phyloP scores from a whole-genome alignment of 2,888 invertebrate species.

The Adelognathus sp. region DNA sequence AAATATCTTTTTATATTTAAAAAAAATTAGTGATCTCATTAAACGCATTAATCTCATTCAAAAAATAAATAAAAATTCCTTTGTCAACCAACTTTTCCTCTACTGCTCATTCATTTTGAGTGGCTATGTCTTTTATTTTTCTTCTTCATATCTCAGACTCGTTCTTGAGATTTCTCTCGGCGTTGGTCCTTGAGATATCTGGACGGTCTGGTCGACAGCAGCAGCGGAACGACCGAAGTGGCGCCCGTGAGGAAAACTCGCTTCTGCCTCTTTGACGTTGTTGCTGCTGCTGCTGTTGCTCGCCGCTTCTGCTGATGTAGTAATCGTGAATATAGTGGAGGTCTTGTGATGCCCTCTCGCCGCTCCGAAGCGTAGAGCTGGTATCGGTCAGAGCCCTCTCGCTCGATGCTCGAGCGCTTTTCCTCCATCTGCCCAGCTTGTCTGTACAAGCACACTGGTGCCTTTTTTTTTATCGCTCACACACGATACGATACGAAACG shows the following conservation, averaged over 20 bases:
- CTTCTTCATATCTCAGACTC: too few species aligned
- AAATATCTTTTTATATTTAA: constrained; percentile 22
- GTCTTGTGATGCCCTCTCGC: constrained; percentile 46
- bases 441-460: not conserved
- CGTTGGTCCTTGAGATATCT: constrained; percentile 16
- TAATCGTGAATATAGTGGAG: constrained; percentile 43
- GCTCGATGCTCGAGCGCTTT: not conserved
- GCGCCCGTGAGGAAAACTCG: constrained; percentile 28
- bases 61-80: too few species aligned
- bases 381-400: constrained; percentile 73
- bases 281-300: not conserved
- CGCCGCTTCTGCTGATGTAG: constrained; percentile 15
- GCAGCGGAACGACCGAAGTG: constrained; percentile 23
- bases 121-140: too few species aligned
- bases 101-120: too few species aligned
- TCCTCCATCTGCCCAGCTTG: constrained; percentile 26
- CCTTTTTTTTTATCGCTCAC: constrained; percentile 65
- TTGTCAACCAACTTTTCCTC: too few species aligned
- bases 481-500: constrained; percentile 65
- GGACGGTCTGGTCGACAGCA: not conserved
- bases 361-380: constrained; percentile 59
- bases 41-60: too few species aligned
- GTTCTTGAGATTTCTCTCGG: constrained; percentile 19
- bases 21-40: too few species aligned
- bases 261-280: not conserved